Base-by-base conservation (phyloP, 2,113 vertebrate species). In the Tychaedon coryphoeus region DNA sequence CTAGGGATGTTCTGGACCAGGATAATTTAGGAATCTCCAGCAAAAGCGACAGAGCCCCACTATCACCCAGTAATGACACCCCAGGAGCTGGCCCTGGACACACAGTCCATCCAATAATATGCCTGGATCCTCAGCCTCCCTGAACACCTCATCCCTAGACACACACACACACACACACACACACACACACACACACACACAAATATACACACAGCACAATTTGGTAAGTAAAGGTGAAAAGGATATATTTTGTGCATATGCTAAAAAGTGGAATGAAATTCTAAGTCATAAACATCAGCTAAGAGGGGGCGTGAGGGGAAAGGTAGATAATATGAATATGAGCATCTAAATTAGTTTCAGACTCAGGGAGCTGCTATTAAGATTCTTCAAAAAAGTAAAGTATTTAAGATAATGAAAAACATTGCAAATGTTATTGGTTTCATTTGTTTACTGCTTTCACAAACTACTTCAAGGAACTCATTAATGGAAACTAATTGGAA, bases 401-500 rank as follows among this genome's bases (percentile, higher is more conserved):
- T 47, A 77, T 86, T 86, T 73, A 86, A 80, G 40, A 66, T 64
- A 57, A 88, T 67, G 26, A 42, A 87, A 92, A 93, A 26, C 54
- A 80, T 31, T 79, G 54, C 29, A 72, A 87, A 62, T 34, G 14
- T 84, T 86, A 67, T 53, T 67, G 69, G 15, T 75, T 88, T 58
- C 66, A 71, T 91, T 61, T 93, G 81, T 93, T 92, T 94, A 90
- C 71, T 92, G 43, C 48, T 89, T 90, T 79, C 82, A 78, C 51
- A 93, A 82, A 60, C 34, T 77, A 64, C 48, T 93, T 65, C 50
- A 38, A 86, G 84, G 78, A 92, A 67, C 57, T 95, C 13, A 17
- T 76, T 93, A 93, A 69, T 88, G 74, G 28, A 91, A 97, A 84
- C 60, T 96, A 94, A 97, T 94, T 91, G 86, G 76, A 93, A 82